Base-by-base conservation (phyloP, 2,797 vertebrate species). In the Syngnathus rostellatus region DNA sequence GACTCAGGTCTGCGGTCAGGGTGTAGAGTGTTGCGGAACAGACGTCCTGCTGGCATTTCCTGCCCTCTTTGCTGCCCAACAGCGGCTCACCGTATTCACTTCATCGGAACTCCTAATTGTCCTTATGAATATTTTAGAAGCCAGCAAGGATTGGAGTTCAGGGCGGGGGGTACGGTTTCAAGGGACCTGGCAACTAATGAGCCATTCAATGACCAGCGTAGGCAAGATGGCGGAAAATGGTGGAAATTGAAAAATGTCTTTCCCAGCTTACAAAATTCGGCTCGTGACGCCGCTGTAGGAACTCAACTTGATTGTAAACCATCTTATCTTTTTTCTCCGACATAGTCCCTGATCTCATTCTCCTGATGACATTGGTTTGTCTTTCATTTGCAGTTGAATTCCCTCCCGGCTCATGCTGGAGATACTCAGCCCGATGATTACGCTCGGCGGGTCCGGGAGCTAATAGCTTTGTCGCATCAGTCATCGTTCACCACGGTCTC, bases 91-190 rank as follows among this genome's bases (percentile, higher is more conserved):
- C 85, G 65, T 81, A 84, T 77, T 83, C 78, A 82, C 86, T 86
- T 91, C 91, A 92, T 90, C 88, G 89, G 90, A 91, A 91, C 90
- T 91, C 87, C 90, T 91, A 90, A 91, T 91, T 92, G 90, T 88
- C 88, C 89, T 92, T 85, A 92, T 92, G 90, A 91, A 92, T 92
- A 92, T 92, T 92, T 92, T 91, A 92, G 87, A 88, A 82, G 85
- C 77, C 70, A 87, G 89, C 87, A 88, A 86, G 85, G 91, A 89
- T 79, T 82, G 83, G 83, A 89, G 81, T 87, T 85, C 87, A 81
- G 75, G 79, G 81, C 77, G 82, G 78, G 80, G 80, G 85, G 82
- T 90, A 86, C 83, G 82, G 90, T 91, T 92, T 90, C 90, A 91
- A 86, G 85, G 78, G 81, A 85, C 81, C 80, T 89, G 87, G 89